Conservation (phyloP, 2,888 invertebrate species). For the Apodemia hepburni region DNA sequence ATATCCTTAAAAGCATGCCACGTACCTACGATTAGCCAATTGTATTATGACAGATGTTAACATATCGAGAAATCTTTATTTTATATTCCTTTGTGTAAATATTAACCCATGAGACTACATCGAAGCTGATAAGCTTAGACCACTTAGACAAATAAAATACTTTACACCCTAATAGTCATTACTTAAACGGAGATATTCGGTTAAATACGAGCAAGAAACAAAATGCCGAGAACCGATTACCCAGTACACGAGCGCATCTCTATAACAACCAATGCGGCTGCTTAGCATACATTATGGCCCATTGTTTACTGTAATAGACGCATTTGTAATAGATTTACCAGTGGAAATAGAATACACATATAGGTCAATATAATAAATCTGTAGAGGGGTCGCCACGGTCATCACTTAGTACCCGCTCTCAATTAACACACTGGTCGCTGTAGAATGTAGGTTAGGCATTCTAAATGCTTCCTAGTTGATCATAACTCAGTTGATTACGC, state of each 20-base stretch:
- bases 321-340: slow-evolving; percentile 4
- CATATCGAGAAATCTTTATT: too few relatives aligned
- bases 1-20: too few relatives aligned
- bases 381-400: slow-evolving; percentile 30
- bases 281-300: background rate
- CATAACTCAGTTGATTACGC: slow-evolving; percentile 27
- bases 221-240: too few relatives aligned
- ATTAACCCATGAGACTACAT: too few relatives aligned
- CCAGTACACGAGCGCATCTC: background rate
- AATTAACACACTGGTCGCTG: slow-evolving; percentile 33
- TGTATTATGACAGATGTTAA: too few relatives aligned
- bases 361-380: slow-evolving; percentile 27
- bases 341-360: slow-evolving; percentile 19
- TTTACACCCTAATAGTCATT: too few relatives aligned
- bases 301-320: slow-evolving; percentile 7
- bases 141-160: too few relatives aligned
- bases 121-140: too few relatives aligned
- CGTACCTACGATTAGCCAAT: too few relatives aligned
- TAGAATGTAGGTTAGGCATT: slow-evolving; percentile 33
- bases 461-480: slow-evolving; percentile 32
- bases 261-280: background rate
- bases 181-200: too few relatives aligned
- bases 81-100: too few relatives aligned
- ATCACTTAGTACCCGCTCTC: slow-evolving; percentile 27
- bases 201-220: too few relatives aligned